Evolutionary conservation across 35 echinoderm and acorn worm species (phyloP).

Genomic region (Apostichopus californicus): DNA sequence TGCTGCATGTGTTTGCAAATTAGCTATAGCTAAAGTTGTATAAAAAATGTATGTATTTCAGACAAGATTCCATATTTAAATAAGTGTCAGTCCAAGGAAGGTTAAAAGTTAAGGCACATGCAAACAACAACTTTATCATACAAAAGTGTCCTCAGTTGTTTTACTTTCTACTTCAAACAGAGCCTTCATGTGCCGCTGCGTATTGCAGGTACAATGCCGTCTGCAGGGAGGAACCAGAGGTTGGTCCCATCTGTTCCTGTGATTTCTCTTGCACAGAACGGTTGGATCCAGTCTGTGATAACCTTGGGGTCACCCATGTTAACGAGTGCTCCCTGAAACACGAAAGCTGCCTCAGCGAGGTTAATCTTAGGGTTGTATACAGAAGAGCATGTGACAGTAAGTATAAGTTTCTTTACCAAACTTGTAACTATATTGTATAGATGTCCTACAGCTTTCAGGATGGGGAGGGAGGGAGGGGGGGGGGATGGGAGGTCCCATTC

Average conservation of each 20-base stretch:
- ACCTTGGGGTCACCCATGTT: conserved; percentile 34
- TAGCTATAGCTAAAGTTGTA: no score
- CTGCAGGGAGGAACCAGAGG: neutral
- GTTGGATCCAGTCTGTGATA: conserved; percentile 52
- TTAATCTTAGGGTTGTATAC: neutral
- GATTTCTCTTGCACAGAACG: neutral
- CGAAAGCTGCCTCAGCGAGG: conserved; percentile 17
- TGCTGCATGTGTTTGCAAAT: no score
- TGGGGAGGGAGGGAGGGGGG: no score
- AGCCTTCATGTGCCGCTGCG: neutral
- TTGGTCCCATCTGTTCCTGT: conserved; percentile 4
- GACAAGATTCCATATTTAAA: no score
- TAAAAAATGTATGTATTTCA: no score
- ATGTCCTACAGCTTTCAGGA: no score
- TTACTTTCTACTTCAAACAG: neutral
- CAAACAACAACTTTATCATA: no score
- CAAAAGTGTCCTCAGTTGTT: no score
- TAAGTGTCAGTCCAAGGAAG: no score
- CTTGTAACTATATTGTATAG: neutral
- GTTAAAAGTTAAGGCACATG: no score
- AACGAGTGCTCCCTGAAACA: conserved; percentile 50
- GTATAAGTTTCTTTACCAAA: neutral
- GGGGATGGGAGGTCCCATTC: no score
- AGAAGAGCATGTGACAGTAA: neutral
- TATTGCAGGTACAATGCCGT: neutral